Conservation (phyloP, 2,888 invertebrate genomes). For the Morpho achilles region DNA sequence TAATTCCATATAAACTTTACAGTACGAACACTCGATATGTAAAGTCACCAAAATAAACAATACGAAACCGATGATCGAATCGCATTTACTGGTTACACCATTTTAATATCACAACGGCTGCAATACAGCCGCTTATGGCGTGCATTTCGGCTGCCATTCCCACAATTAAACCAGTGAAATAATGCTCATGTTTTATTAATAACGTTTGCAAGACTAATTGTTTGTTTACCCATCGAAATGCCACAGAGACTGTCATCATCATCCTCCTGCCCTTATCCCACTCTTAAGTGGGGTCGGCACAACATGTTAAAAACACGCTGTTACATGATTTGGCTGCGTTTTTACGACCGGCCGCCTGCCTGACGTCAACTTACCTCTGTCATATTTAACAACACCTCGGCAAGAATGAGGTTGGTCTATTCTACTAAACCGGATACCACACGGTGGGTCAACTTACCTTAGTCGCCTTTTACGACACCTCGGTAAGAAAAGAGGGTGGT, state of each 20-base stretch:
- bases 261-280: too few species aligned
- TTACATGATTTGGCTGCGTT: too few species aligned
- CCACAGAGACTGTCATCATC: constrained; percentile 23
- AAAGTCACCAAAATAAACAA: constrained; percentile 16
- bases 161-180: constrained; percentile 19
- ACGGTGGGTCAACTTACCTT: too few species aligned
- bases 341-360: too few species aligned
- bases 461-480: too few species aligned
- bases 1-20: background rate
- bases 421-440: too few species aligned
- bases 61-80: constrained; percentile 3
- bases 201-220: constrained; percentile 18
- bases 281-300: too few species aligned
- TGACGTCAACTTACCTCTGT: too few species aligned
- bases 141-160: constrained; percentile 1
- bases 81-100: constrained; percentile 1
- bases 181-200: constrained; percentile 23
- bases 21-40: constrained; percentile 2
- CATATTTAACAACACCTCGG: too few species aligned
- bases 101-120: constrained; percentile 6
- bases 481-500: too few species aligned
- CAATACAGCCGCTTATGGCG: constrained; percentile 8
- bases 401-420: too few species aligned
- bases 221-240: constrained; percentile 25
- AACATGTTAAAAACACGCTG: too few species aligned